phyloP scores from a whole-genome alignment of 2,113 vertebrate genomes.

The Panurus biarmicus region DNA sequence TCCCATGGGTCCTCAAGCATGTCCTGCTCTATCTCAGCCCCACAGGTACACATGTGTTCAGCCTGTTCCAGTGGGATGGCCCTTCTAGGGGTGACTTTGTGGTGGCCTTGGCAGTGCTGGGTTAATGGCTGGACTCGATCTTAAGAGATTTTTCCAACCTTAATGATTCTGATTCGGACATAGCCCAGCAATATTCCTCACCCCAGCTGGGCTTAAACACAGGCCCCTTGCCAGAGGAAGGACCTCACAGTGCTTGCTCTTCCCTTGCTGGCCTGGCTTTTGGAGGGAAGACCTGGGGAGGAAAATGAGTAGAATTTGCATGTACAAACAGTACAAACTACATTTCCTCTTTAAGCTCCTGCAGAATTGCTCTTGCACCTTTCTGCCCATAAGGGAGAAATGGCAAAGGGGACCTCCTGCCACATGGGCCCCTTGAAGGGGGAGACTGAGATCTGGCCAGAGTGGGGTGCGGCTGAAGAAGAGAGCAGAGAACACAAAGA shows the following conservation, averaged over 20 bases:
- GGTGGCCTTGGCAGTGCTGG: not conserved
- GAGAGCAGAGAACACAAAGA: not conserved
- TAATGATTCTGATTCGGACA: not conserved
- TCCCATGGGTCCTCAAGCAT: not conserved
- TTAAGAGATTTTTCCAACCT: not conserved
- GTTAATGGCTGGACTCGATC: accelerated
- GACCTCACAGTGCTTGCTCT: not conserved
- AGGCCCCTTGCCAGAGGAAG: not conserved
- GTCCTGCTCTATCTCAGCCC: not conserved
- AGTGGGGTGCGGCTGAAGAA: not conserved
- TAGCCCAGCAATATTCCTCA: not conserved
- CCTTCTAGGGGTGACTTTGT: not conserved
- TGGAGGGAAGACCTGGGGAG: not conserved
- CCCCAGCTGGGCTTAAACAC: not conserved
- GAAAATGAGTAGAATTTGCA: not conserved
- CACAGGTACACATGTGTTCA: accelerated
- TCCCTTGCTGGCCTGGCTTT: not conserved
- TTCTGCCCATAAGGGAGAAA: not conserved
- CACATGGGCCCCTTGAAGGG: not conserved
- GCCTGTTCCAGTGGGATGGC: not conserved
- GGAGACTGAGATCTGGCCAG: not conserved
- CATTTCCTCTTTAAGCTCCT: not conserved
- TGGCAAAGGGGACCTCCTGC: not conserved
- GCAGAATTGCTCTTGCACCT: not conserved
- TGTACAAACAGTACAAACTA: not conserved